Base-by-base conservation (phyloP, 2,888 invertebrate genomes). In the Ormyrus rosae region DNA sequence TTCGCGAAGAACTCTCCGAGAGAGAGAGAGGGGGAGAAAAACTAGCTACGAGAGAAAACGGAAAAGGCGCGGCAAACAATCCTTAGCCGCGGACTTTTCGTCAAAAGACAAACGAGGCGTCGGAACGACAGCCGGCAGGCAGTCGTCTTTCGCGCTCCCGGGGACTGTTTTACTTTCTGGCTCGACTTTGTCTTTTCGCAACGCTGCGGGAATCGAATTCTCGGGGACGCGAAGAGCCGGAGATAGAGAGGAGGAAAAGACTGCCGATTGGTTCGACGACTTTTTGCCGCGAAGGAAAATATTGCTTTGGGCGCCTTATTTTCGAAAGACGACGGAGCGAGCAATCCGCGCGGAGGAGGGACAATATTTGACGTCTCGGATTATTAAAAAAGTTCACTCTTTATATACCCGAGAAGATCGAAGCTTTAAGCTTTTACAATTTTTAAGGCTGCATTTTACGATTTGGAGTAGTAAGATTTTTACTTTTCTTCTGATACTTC, bases 301-400 rank as follows among this genome's bases (percentile, higher is more conserved):
- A 81, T 77, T 81, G 77, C 77, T 72, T 75, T 76, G 69, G 80
- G 80, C 71, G 67, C 63, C 69, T 81, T 77, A 72, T 81, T 77
- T 80, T 80, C 68, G 61, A 76, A 56, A 72, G 63, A 46, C 19
- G 50, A 11, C 50, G 45, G 11, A 55, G 45, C n/a, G 55, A 58
- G 7, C 46, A 63, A 34, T 55, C 53, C 11, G 5, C 8, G 19
- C 61, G 6, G 56, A 56, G 55, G 51, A 56, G 19, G 58, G 71
- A 75, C 80, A 73, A 76, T 81, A 81, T 81, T 77, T 76, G 80
- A 73, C 80, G 63, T 71, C 61, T 67, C 58, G 63, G 71, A 76
- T 80, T 80, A 76, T 68, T 80, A 74, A 69, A 70, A 75, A 80
- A 75, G 69, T 70, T 80, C 61, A n/a, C 48, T 8, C 53, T 46